Evolutionary conservation across 2,797 vertebrate species (phyloP), one percentile per base, ranked within the genome.

Genomic region (Taeniopygia guttata): DNA sequence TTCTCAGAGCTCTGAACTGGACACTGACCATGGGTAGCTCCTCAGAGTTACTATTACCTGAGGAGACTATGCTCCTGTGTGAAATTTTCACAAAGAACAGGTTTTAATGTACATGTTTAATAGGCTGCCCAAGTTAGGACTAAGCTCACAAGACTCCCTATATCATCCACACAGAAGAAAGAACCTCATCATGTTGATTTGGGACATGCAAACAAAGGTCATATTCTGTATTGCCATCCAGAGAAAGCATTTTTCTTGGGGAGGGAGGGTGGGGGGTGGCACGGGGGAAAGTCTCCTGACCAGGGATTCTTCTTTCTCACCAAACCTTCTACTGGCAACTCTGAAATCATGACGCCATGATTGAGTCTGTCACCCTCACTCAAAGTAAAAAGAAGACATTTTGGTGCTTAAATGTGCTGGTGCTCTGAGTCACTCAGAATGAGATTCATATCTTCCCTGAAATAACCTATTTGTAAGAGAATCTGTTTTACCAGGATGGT

Each of bases 231-330:
- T 60, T 73, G 29, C 4, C 18, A 26, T 58, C 32, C 30, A 72
- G 38, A 79, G 27, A 7, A n/a, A 1, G 2, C 49, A 52, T 9
- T 22, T 5, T 54, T 45, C 15, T n/a, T n/a, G n/a, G n/a, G n/a
- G n/a, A n/a, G n/a, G n/a, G n/a, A n/a, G n/a, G n/a, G n/a, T n/a
- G n/a, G n/a, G n/a, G n/a, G n/a, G n/a, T n/a, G n/a, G n/a, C 6
- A 13, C 9, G 5, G 5, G 18, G 8, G 1, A 11, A 13, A 1
- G 0, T 38, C 21, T 27, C 13, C 52, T 56, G 26, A 26, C 7
- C 2, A 34, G 13, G 6, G 7, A 49, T 66, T 60, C 13, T 56
- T 72, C 63, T 72, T 79, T 40, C 67, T 64, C 21, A 69, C n/a
- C 46, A 68, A 88, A 68, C 20, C 77, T 86, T 52, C 48, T 54